Conservation (phyloP, 2,113 vertebrate species). For the Nettapus auritus region DNA sequence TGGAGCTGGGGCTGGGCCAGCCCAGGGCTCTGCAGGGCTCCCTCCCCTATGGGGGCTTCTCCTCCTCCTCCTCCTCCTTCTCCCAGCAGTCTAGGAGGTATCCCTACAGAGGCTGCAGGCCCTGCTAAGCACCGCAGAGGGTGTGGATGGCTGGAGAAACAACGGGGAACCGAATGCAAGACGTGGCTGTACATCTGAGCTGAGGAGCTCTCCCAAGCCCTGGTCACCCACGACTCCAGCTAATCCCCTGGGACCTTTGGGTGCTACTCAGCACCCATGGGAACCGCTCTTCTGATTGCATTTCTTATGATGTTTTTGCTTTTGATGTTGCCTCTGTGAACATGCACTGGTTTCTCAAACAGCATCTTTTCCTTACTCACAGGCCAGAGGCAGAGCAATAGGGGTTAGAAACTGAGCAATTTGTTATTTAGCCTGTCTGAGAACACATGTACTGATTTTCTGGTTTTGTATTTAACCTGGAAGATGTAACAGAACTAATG, state of each 20-base stretch:
- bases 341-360: background rate
- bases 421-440: background rate
- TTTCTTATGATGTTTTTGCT: background rate
- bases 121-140: background rate
- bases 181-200: rapidly evolving
- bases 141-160: background rate
- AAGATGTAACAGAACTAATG: background rate
- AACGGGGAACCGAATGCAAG: background rate
- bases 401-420: background rate
- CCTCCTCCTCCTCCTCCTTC: background rate
- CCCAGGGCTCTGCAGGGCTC: background rate
- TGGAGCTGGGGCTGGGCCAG: background rate
- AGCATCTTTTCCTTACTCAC: background rate
- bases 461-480: background rate
- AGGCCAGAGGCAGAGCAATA: too few species aligned
- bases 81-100: background rate
- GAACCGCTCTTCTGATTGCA: background rate
- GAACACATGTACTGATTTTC: background rate
- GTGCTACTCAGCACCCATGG: background rate
- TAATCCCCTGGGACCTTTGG: background rate
- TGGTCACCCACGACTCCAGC: background rate
- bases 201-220: background rate
- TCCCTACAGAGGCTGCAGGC: background rate
- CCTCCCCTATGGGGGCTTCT: background rate
- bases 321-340: background rate